These are phyloP conservation scores for Meriones psammophilus DNA, from an alignment of 2,797 vertebrate genomes.

Conservation along the genomic window DNA sequence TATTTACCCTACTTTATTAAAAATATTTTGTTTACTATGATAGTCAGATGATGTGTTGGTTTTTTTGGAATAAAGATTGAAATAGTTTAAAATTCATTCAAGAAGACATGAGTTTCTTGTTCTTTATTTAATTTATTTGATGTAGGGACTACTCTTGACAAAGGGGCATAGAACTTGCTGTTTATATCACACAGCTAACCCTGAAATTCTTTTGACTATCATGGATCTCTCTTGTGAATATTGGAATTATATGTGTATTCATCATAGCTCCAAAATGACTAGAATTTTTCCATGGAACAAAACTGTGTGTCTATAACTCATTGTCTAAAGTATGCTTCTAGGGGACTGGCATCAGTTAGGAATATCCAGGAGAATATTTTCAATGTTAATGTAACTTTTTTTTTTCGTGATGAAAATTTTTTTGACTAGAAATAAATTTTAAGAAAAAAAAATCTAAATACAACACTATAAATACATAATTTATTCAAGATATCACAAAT, in stretches of 20 bases:
- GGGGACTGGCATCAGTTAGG: no score
- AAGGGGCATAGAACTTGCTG: neutral
- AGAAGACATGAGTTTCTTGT: neutral
- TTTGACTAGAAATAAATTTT: neutral
- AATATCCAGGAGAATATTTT: neutral
- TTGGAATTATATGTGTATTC: neutral
- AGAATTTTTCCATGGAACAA: neutral
- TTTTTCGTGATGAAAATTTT: neutral
- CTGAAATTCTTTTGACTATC: neutral
- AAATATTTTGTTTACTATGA: neutral
- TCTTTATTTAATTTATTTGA: neutral
- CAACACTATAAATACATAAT: neutral
- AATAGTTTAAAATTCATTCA: neutral
- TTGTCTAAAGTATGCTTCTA: neutral
- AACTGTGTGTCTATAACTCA: neutral
- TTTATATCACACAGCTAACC: neutral
- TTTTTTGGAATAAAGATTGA: neutral
- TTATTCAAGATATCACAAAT: neutral
- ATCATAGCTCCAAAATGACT: neutral
- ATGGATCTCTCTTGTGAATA: neutral
- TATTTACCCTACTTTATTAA: neutral
- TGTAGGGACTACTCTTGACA: no score
- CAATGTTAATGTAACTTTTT: neutral
- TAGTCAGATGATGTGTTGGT: neutral
- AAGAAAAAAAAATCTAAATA: neutral